Conservation (phyloP, 2,113 vertebrate species). For the Oryzias javanicus region DNA sequence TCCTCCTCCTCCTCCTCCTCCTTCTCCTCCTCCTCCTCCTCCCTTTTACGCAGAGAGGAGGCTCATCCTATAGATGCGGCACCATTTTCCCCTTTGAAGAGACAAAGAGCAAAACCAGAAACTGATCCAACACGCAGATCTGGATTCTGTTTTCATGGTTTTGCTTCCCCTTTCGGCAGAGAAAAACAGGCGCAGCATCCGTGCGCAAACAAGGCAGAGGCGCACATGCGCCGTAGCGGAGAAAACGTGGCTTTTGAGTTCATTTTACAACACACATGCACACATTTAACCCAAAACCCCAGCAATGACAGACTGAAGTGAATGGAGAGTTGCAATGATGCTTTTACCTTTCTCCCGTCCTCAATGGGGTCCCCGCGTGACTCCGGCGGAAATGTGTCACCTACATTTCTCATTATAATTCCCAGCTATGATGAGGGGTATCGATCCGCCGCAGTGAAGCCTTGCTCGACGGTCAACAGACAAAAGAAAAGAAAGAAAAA, state of each 20-base stretch:
- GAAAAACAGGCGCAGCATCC: conserved; percentile 36
- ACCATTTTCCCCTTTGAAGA: conserved; percentile 37
- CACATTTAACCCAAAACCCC: background rate
- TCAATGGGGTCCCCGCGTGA: conserved; percentile 10
- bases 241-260: conserved; percentile 39
- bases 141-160: too few species aligned
- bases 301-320: background rate
- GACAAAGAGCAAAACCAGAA: conserved; percentile 18
- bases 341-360: background rate
- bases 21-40: too few species aligned
- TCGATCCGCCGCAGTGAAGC: conserved; percentile 49
- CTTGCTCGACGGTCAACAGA: background rate
- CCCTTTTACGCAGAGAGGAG: conserved; percentile 43
- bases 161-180: background rate
- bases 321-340: conserved; percentile 32
- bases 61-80: conserved; percentile 49
- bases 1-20: background rate
- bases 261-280: background rate
- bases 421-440: conserved; percentile 41
- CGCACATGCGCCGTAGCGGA: conserved; percentile 30
- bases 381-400: conserved; percentile 49
- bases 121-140: conserved; percentile 4
- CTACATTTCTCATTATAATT: conserved; percentile 69
- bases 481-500: background rate
- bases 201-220: conserved; percentile 33